Conservation (phyloP, 2,888 invertebrate genomes). For the Rhagonycha lutea region DNA sequence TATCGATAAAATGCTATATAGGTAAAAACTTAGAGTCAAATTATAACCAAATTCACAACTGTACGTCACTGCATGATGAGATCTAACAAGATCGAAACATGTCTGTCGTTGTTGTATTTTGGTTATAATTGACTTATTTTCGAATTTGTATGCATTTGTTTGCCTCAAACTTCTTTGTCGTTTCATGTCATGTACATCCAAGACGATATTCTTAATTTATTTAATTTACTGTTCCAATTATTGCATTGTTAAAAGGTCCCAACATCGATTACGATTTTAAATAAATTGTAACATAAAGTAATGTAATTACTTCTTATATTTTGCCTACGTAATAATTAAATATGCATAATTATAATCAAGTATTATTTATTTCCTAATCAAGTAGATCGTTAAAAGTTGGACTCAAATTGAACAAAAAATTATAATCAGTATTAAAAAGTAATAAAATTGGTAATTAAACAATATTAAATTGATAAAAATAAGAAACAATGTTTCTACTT, state of each 20-base stretch:
- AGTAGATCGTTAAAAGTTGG: neutral
- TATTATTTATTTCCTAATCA: neutral
- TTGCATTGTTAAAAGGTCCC: neutral
- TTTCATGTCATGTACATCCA: too few species aligned
- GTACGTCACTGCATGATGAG: too few species aligned
- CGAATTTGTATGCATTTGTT: too few species aligned
- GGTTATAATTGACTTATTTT: too few species aligned
- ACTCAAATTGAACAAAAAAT: neutral
- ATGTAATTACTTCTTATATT: neutral
- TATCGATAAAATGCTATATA: too few species aligned
- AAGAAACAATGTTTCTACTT: neutral
- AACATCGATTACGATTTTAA: neutral
- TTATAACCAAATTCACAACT: too few species aligned
- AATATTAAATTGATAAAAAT: neutral
- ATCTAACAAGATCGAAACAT: too few species aligned
- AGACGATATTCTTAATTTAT: too few species aligned
- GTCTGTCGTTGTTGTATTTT: too few species aligned
- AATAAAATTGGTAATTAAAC: neutral
- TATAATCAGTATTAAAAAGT: neutral
- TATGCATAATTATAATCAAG: neutral
- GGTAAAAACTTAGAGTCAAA: too few species aligned
- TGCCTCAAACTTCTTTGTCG: too few species aligned
- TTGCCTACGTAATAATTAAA: neutral
- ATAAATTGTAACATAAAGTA: neutral
- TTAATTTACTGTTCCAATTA: too few species aligned